A percentile compares a stretch with the other conserved stretches of the same genome.
Evolutionary conservation across 2,113 vertebrate species (phyloP).

Genomic region (Promerops cafer): DNA sequence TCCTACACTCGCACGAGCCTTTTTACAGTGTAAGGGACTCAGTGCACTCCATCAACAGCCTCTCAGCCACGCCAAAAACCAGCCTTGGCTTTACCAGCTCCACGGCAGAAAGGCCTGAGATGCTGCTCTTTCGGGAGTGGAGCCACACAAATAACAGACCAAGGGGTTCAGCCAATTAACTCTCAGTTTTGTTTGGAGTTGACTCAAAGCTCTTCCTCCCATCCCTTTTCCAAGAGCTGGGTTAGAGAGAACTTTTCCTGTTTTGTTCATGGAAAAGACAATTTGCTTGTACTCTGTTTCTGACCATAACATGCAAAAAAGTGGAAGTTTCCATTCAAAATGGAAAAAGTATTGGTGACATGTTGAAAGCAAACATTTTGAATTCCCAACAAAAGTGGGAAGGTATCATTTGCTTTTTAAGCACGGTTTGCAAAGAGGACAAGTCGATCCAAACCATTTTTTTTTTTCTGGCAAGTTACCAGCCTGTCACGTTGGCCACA

Average conservation of each 20-base stretch:
- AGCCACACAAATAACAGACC: fast-evolving
- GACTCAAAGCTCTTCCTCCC: neutral
- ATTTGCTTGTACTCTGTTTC: neutral
- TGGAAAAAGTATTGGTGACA: neutral
- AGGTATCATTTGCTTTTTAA: neutral
- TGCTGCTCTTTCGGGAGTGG: too few species aligned
- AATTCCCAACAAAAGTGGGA: neutral
- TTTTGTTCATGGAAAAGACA: neutral
- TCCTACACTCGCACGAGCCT: neutral
- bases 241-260: neutral
- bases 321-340: neutral
- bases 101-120: neutral
- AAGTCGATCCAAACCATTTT: neutral
- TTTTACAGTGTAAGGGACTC: too few species aligned
- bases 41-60: neutral
- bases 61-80: fast-evolving
- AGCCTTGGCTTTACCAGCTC: neutral
- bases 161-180: fast-evolving
- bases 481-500: fast-evolving
- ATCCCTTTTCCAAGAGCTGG: neutral
- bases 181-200: neutral
- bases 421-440: neutral
- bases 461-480: neutral
- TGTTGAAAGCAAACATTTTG: neutral
- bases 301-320: neutral